Percentiles rank a stretch among this genome's conserved stretches.
These are phyloP conservation scores for Phrynosoma blainvillii DNA, from an alignment of 2,113 vertebrate species.

Conservation along the genomic window DNA sequence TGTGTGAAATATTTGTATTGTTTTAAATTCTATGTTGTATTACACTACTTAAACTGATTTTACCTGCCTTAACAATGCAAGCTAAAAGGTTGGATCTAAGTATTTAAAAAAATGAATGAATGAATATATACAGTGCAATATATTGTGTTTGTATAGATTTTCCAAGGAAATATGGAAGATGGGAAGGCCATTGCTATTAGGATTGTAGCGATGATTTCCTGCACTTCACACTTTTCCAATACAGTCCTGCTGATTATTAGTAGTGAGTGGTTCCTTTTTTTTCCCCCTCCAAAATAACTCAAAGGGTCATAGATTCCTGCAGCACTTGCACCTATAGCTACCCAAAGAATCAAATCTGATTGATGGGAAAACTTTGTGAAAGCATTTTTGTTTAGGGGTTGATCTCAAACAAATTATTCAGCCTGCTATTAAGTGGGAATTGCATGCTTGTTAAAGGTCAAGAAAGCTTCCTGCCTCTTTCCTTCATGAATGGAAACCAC, in stretches of 20 bases:
- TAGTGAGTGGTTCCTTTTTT: neutral
- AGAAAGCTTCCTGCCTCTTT: constrained; percentile 34
- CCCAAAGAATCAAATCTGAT: constrained; percentile 17
- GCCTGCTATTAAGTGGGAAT: constrained; percentile 19
- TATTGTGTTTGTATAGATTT: too few species aligned
- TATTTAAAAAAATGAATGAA: too few species aligned
- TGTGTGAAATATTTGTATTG: too few species aligned
- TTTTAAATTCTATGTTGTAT: too few species aligned
- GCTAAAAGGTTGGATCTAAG: too few species aligned
- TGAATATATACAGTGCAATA: too few species aligned
- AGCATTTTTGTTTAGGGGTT: neutral
- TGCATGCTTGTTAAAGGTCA: constrained; percentile 63
- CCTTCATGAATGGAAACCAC: constrained; percentile 52
- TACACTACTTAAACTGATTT: too few species aligned
- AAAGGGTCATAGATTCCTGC: neutral
- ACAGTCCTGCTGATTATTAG: neutral
- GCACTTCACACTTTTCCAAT: neutral
- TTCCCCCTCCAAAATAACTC: neutral
- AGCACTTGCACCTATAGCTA: neutral
- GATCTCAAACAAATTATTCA: constrained; percentile 24
- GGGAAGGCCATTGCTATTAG: neutral
- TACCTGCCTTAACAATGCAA: too few species aligned
- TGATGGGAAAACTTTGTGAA: constrained; percentile 3
- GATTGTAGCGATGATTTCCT: neutral
- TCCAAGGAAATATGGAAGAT: neutral